Evolutionary conservation across 1,140 invertebrate species (phyloP).

Genomic region (Drosophila varians): DNA sequence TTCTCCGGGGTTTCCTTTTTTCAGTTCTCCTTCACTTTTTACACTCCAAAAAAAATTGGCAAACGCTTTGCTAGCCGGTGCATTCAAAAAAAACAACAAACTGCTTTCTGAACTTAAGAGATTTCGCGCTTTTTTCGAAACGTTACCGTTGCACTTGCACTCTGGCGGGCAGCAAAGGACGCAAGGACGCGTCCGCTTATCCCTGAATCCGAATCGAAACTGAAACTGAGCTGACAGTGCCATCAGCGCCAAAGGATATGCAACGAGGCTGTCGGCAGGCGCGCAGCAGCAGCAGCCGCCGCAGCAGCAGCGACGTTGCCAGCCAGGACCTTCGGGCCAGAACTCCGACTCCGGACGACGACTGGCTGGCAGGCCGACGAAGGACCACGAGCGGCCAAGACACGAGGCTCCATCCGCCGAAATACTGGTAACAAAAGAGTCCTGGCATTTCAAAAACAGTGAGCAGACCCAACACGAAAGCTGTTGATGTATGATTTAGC

Average conservation of each 20-base stretch:
- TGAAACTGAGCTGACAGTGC: slow-evolving; percentile 70
- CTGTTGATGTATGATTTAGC: background rate
- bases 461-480: background rate
- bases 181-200: slow-evolving; percentile 61
- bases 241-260: slow-evolving; percentile 76
- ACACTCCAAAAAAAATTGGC: slow-evolving; percentile 9
- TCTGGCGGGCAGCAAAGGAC: slow-evolving; percentile 1
- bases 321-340: background rate
- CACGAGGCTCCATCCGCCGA: background rate
- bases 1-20: background rate
- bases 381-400: background rate
- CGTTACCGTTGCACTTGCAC: background rate
- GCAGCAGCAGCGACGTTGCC: slow-evolving; percentile 7
- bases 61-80: background rate
- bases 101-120: background rate
- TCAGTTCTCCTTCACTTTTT: background rate
- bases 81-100: too few relatives aligned
- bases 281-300: slow-evolving; percentile 61
- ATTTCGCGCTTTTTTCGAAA: slow-evolving; percentile 32
- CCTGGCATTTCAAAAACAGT: too few relatives aligned
- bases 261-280: slow-evolving; percentile 54
- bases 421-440: background rate
- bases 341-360: background rate
- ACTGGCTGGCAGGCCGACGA: background rate
- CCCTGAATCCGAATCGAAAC: slow-evolving; percentile 70